Evolutionary conservation across 2,797 vertebrate species (phyloP).

Genomic region (Rhynchonycteris naso): DNA sequence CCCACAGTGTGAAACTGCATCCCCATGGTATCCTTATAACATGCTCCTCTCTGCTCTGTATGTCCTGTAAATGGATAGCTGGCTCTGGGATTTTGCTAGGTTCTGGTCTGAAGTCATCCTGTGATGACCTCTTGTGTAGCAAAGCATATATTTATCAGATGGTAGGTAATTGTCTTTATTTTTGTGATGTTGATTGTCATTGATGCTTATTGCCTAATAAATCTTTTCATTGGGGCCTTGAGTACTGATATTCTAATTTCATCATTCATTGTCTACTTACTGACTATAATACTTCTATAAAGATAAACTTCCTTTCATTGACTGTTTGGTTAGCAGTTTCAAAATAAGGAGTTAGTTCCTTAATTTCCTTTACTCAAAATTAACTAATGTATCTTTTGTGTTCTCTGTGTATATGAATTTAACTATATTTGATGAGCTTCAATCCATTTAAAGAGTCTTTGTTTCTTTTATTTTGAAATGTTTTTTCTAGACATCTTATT

Average conservation of each 20-base stretch:
- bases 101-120: background rate
- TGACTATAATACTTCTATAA: background rate
- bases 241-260: background rate
- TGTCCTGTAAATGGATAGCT: background rate
- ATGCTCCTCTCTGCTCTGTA: background rate
- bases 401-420: background rate
- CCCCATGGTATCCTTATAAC: background rate
- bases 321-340: background rate
- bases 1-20: background rate
- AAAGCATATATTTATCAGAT: background rate
- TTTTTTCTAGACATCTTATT: background rate
- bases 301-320: slow-evolving; percentile 2
- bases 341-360: background rate
- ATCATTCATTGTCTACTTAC: background rate
- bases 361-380: background rate
- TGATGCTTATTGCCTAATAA: background rate
- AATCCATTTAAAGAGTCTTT: background rate
- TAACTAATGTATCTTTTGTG: background rate
- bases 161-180: background rate
- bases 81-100: background rate
- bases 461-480: background rate
- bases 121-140: background rate
- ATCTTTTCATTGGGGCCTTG: background rate
- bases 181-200: background rate
- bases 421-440: background rate